Percentiles rank a stretch among this genome's conserved stretches.
These are phyloP conservation scores for Lathamus discolor DNA, from an alignment of 2,113 vertebrate genomes.

Conservation along the genomic window DNA sequence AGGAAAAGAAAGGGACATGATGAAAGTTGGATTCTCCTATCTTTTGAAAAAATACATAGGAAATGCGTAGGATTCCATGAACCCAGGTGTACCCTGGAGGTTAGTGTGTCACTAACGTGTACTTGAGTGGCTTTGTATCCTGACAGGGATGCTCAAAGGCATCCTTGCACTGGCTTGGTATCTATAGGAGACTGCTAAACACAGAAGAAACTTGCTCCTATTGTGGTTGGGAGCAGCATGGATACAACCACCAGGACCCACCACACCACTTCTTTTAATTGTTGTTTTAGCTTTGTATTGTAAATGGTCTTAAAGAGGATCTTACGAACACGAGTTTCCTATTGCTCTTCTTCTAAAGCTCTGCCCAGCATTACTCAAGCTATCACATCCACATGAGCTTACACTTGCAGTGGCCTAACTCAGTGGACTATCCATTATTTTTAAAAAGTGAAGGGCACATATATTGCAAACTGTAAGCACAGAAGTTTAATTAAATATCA, in stretches of 20 bases:
- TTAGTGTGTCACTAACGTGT: background rate
- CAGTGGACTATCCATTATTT: background rate
- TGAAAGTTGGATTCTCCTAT: background rate
- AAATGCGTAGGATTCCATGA: background rate
- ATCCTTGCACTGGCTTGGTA: background rate
- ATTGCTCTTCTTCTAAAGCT: background rate
- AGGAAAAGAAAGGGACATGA: background rate
- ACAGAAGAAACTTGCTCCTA: background rate
- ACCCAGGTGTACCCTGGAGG: background rate
- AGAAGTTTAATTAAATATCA: background rate
- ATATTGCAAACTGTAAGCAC: background rate
- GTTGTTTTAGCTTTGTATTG: background rate
- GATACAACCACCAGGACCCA: background rate
- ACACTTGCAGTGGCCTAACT: background rate
- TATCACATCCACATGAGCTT: background rate
- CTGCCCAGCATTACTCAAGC: background rate
- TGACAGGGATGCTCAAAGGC: background rate
- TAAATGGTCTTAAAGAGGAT: background rate
- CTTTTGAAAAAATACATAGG: background rate
- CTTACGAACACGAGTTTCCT: background rate
- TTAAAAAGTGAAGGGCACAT: background rate
- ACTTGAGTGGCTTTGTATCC: background rate
- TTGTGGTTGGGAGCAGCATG: rapidly evolving
- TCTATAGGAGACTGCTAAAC: background rate
- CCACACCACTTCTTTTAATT: background rate